These are phyloP conservation scores for Upupa epops DNA, from an alignment of 2,113 vertebrate genomes.

Conservation along the genomic window DNA sequence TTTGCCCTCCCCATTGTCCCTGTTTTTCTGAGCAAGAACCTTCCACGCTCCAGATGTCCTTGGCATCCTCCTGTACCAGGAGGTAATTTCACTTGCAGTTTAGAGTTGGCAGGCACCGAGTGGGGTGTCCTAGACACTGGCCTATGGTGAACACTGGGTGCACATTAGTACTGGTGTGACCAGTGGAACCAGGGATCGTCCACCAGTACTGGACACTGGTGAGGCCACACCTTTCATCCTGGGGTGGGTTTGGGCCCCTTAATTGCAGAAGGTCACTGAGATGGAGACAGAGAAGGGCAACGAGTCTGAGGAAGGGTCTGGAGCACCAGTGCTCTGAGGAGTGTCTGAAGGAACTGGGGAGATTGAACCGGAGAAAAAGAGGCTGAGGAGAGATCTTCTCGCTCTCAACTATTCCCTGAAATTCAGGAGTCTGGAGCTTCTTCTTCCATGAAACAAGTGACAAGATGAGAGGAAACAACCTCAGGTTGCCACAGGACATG, in stretches of 20 bases:
- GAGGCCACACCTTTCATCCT: not conserved
- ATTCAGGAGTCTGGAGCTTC: too few relatives aligned
- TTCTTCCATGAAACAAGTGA: too few relatives aligned
- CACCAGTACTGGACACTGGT: not conserved
- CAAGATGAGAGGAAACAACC: too few relatives aligned
- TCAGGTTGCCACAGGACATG: too few relatives aligned
- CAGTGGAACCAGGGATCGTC: not conserved
- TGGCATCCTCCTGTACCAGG: too few relatives aligned
- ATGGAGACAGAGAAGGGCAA: too few relatives aligned
- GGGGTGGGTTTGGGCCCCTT: not conserved
- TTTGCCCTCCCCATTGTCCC: not conserved
- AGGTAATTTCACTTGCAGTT: not conserved
- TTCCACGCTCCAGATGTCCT: not conserved
- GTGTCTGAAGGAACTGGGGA: too few relatives aligned
- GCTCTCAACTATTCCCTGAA: too few relatives aligned
- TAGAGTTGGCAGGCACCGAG: not conserved
- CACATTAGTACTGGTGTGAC: not conserved
- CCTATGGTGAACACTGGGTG: accelerated
- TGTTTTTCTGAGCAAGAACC: not conserved
- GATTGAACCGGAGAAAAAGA: too few relatives aligned
- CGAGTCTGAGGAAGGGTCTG: too few relatives aligned
- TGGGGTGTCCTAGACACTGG: not conserved
- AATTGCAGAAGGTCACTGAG: not conserved
- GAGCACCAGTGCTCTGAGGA: too few relatives aligned
- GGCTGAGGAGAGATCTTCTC: too few relatives aligned